phyloP scores from a whole-genome alignment of 2,113 vertebrate genomes.

The Chloropsis hardwickii region DNA sequence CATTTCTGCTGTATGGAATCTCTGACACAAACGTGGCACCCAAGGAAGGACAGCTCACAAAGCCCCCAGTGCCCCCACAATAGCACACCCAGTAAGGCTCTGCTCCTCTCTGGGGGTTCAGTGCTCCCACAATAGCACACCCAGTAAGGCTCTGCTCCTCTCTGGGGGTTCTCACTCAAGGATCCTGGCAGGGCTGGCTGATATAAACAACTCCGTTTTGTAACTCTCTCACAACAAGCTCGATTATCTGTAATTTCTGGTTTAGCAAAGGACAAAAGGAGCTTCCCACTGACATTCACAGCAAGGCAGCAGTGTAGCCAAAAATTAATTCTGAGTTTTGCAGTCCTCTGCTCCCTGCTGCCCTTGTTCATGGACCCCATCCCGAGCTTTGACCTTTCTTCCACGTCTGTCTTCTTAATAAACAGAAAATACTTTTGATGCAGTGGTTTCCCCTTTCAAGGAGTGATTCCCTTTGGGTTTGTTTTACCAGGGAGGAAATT shows the following conservation, averaged over 20 bases:
- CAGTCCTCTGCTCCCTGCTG: neutral
- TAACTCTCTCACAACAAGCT: neutral
- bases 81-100: neutral
- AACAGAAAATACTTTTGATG: neutral
- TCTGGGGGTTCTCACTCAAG: neutral
- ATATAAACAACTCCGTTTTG: neutral
- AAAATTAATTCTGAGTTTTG: neutral
- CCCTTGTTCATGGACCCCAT: neutral
- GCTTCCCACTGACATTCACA: neutral
- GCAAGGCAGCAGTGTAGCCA: neutral
- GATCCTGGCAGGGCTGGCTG: neutral
- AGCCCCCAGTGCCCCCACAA: neutral
- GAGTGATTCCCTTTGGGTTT: neutral
- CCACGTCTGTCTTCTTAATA: neutral
- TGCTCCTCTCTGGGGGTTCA: neutral
- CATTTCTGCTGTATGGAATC: neutral
- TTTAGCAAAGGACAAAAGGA: neutral
- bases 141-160: neutral
- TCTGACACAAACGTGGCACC: rapidly evolving
- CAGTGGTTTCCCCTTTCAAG: neutral
- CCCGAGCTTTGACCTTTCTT: neutral
- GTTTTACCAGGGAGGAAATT: neutral
- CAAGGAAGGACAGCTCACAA: neutral
- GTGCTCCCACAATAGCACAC: neutral
- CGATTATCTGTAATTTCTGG: neutral